A percentile compares a stretch with the other conserved stretches of the same genome.
Evolutionary conservation across 2,888 invertebrate genomes (phyloP).

Genomic region (Eupeodes latifasciatus): DNA sequence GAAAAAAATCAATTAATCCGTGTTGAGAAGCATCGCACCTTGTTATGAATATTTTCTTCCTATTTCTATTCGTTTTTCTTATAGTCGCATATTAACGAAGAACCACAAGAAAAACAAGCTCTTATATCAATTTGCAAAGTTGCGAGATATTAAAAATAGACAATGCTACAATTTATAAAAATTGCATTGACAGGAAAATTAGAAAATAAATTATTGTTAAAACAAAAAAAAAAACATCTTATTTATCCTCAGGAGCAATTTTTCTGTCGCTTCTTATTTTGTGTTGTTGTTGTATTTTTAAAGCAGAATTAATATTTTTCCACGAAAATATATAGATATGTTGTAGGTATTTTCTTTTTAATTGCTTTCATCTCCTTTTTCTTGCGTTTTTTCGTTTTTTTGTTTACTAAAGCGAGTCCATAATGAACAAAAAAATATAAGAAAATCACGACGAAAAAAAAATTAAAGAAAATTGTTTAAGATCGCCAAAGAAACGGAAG

Average conservation of each 20-base stretch:
- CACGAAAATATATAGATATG: slow-evolving; percentile 49
- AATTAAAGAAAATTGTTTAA: slow-evolving; percentile 64
- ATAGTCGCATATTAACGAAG: neutral
- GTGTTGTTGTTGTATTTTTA: slow-evolving; percentile 8
- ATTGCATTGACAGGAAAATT: slow-evolving; percentile 62
- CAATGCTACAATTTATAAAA: slow-evolving; percentile 67
- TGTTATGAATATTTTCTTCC: neutral
- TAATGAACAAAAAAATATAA: slow-evolving; percentile 56
- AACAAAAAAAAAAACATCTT: slow-evolving; percentile 8
- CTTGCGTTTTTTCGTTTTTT: slow-evolving; percentile 50
- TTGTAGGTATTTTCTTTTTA: slow-evolving; percentile 67
- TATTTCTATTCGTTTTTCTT: neutral
- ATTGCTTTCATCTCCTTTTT: slow-evolving; percentile 74
- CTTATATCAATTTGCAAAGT: slow-evolving; percentile 31
- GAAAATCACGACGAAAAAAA: neutral
- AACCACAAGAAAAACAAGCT: slow-evolving; percentile 32
- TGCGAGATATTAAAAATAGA: slow-evolving; percentile 28
- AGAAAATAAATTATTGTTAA: slow-evolving; percentile 8
- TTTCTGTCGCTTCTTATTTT: slow-evolving; percentile 16
- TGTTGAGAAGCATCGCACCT: slow-evolving; percentile 48
- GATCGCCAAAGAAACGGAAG: slow-evolving; percentile 70
- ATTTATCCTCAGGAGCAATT: slow-evolving; percentile 53
- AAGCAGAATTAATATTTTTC: slow-evolving; percentile 44
- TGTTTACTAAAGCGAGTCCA: slow-evolving; percentile 34
- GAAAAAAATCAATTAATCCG: slow-evolving; percentile 68